Evolutionary conservation across 2,113 vertebrate genomes (phyloP).

Genomic region (Ursus arctos): DNA sequence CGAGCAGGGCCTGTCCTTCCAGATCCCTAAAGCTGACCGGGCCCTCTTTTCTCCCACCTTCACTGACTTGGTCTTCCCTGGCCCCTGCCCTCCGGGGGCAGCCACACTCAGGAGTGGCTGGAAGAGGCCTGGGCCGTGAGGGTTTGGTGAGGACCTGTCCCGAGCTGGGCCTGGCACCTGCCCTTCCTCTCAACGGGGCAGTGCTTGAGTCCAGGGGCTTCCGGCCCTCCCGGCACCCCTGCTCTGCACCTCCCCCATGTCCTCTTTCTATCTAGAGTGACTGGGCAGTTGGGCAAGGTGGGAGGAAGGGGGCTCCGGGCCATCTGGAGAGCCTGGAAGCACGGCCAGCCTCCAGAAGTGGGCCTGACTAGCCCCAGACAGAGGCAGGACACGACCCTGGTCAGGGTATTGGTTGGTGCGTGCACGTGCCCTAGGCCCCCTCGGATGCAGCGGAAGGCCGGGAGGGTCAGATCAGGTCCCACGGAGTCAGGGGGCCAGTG

Average conservation of each 20-base stretch:
- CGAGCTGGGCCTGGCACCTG: neutral
- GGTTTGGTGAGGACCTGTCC: no score
- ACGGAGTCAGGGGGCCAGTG: neutral
- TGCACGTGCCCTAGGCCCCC: neutral
- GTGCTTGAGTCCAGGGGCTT: neutral
- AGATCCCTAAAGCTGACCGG: neutral
- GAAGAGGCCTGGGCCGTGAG: neutral
- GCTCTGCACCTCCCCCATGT: neutral
- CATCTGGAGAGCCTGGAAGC: neutral
- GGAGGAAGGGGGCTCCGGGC: neutral
- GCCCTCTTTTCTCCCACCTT: neutral
- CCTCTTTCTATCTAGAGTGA: neutral
- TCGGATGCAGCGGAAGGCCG: neutral
- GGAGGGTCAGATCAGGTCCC: neutral
- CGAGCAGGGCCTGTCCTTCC: neutral
- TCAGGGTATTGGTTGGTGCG: neutral
- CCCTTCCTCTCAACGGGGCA: neutral
- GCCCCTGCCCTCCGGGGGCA: neutral
- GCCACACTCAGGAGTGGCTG: neutral
- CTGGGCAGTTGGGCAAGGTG: neutral
- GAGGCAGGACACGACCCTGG: neutral
- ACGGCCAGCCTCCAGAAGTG: neutral
- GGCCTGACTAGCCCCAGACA: neutral
- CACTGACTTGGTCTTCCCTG: neutral
- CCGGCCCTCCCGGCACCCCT: neutral